Evolutionary conservation across 2,113 vertebrate genomes (phyloP).

Genomic region (Corythornis cristatus): DNA sequence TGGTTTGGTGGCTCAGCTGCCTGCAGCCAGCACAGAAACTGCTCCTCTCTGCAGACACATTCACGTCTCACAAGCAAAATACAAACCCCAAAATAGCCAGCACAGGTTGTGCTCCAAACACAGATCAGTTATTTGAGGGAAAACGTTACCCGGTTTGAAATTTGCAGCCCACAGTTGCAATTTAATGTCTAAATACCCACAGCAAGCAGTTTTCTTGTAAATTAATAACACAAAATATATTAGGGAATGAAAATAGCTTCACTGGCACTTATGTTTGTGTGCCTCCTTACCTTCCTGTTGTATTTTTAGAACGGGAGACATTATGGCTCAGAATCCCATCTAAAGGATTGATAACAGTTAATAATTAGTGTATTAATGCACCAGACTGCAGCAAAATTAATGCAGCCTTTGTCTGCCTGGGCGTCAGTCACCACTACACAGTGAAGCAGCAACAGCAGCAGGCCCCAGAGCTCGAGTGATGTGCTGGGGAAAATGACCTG

Average conservation of each 20-base stretch:
- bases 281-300: not conserved
- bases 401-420: not conserved
- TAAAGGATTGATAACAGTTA: conserved; percentile 4
- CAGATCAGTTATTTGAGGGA: not conserved
- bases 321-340: not conserved
- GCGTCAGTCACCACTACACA: not conserved
- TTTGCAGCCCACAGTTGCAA: not conserved
- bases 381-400: conserved; percentile 28
- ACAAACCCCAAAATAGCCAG: not conserved
- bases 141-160: not conserved
- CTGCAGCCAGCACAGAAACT: not conserved
- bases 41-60: not conserved
- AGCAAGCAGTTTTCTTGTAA: not conserved
- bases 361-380: conserved; percentile 22
- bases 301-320: not conserved
- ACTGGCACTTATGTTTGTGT: not conserved
- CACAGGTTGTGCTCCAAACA: not conserved
- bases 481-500: accelerated
- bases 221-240: not conserved
- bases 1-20: accelerated
- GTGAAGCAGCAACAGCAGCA: not conserved
- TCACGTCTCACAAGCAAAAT: not conserved
- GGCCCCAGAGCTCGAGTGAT: not conserved
- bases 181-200: not conserved
- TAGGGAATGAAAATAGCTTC: conserved; percentile 11